A percentile compares a stretch with the other conserved stretches of the same genome.
Evolutionary conservation across 1,140 invertebrate species (phyloP).

Genomic region (Atta texana): DNA sequence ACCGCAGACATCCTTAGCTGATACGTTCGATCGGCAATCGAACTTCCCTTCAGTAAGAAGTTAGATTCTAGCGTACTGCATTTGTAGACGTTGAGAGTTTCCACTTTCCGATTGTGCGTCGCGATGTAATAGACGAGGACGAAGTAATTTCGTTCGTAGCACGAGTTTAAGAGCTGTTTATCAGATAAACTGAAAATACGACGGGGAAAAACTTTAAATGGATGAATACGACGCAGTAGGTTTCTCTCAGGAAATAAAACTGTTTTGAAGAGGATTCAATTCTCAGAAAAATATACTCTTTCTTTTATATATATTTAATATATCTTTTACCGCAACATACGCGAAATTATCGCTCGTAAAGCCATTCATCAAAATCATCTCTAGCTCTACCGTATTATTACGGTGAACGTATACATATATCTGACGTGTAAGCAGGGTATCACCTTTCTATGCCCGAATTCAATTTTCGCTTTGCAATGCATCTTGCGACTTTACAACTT

Average conservation of each 20-base stretch:
- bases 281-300: not conserved
- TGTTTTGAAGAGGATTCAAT: slow-evolving; percentile 15
- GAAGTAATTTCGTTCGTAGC: slow-evolving; percentile 6
- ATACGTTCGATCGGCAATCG: slow-evolving; percentile 27
- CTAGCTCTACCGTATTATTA: not conserved
- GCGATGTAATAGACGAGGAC: not conserved
- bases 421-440: not conserved
- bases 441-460: not conserved
- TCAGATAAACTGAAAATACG: slow-evolving; percentile 45
- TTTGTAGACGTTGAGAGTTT: not conserved
- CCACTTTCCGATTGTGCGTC: slow-evolving; percentile 11
- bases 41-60: not conserved
- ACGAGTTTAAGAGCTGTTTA: slow-evolving; percentile 22
- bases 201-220: slow-evolving; percentile 32
- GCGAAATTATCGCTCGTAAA: not conserved
- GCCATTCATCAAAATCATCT: not conserved
- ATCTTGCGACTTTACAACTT: not conserved
- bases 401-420: not conserved
- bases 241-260: not conserved
- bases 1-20: not conserved
- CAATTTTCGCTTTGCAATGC: slow-evolving; percentile 29
- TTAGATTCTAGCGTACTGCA: not conserved
- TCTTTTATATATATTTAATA: too few species aligned
- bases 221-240: not conserved
- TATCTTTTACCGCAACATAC: not conserved